Evolutionary conservation across 1,140 invertebrate genomes (phyloP), one percentile per base, ranked within the genome.

Genomic region (Himalopsyche phryganea): DNA sequence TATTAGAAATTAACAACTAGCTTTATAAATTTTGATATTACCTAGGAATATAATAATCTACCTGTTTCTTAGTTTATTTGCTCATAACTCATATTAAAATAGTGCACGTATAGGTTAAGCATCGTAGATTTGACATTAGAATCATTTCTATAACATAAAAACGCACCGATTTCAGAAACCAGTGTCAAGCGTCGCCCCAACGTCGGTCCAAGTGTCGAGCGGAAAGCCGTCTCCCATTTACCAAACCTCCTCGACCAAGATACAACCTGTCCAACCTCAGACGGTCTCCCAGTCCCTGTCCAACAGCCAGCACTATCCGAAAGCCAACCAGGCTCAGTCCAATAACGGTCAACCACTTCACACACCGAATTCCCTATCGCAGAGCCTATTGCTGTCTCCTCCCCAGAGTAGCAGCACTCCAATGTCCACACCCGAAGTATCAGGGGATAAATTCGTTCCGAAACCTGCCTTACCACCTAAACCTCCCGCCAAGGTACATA

Each of bases 171-270:
- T 78, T 61, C 75, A 78, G 76, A 78, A 78, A 69, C 89, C 89
- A 48, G 86, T 91, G 50, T 91, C 88, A 66, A 91, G 88, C 72
- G 89, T 91, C 40, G 87, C 88, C 49, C 89, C 88, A 19, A 90
- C 85, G 63, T 83, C 83, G 50, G 77, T 86, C 61, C 83, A 83
- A 68, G 78, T 82, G 55, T 72, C 78, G 44, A 76, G 76, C 52
- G 76, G 80, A 64, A 89, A 85, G 70, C 84, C 86, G 69, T 90
- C 82, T 65, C 87, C 83, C 67, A 88, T 89, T 61, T 89, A 89
- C 74, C 87, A 89, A 71, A 89, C 87, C 36, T 87, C 86, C 6
- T 90, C 88, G 45, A 90, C 86, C 54, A 88, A 89, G 72, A 86
- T 90, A 51, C 85, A 88, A 75, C 88, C 87, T 33, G 86, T 89